Conservation (phyloP, 2,888 invertebrate genomes). For the Phengaris alcon region DNA sequence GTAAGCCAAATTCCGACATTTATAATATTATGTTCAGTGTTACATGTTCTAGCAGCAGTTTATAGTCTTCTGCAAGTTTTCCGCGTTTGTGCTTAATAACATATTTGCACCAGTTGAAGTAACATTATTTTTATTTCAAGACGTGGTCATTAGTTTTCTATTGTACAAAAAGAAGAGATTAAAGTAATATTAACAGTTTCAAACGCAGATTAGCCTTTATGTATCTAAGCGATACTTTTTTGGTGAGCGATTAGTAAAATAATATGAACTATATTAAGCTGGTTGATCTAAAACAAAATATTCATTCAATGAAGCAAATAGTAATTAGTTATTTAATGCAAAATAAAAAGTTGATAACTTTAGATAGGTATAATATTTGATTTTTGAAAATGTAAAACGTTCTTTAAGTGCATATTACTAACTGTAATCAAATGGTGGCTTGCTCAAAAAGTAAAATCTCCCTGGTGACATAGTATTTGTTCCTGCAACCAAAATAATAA, state of each 20-base stretch:
- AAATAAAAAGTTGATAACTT: too few relatives aligned
- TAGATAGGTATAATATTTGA: too few relatives aligned
- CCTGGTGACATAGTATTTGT: not conserved
- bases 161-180: not conserved
- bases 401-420: not conserved
- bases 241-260: not conserved
- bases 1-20: not conserved
- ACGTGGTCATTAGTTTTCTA: not conserved
- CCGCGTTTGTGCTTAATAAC: not conserved
- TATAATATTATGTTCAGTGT: too few relatives aligned
- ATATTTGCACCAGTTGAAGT: not conserved
- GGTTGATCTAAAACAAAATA: too few relatives aligned
- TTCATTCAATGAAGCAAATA: too few relatives aligned
- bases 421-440: too few relatives aligned
- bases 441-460: too few relatives aligned
- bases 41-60: not conserved
- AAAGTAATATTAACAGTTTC: not conserved
- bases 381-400: not conserved
- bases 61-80: constrained; percentile 8
- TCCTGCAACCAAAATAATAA: not conserved
- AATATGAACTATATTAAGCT: too few relatives aligned
- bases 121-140: constrained; percentile 1
- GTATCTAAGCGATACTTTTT: not conserved
- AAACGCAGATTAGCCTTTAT: not conserved
- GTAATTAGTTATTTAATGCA: too few relatives aligned